Evolutionary conservation across 2,888 invertebrate genomes (phyloP).

Genomic region (Eilema caniola): DNA sequence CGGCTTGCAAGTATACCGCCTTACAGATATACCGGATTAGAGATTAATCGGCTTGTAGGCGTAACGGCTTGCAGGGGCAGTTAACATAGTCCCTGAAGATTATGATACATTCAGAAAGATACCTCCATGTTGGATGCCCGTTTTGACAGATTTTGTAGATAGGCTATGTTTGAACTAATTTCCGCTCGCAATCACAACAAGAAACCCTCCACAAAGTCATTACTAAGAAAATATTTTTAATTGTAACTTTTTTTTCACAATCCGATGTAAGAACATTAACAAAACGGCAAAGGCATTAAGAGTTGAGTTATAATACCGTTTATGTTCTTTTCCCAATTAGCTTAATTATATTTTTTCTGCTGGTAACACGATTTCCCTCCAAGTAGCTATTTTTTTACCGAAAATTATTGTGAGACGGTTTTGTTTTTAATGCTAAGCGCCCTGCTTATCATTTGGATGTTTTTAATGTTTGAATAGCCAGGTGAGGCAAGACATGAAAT

Average conservation of each 20-base stretch:
- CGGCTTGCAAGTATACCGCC: no score
- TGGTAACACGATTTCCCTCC: conserved; percentile 44
- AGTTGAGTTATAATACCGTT: conserved; percentile 69
- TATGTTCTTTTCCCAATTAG: conserved; percentile 75
- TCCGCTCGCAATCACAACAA: neutral
- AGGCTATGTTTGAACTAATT: neutral
- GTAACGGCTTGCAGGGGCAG: no score
- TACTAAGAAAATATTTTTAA: conserved; percentile 72
- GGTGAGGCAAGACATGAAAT: neutral
- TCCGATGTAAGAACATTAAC: conserved; percentile 68
- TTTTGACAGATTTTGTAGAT: neutral
- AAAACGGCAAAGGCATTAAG: conserved; percentile 71
- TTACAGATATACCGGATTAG: no score
- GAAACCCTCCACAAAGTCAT: conserved; percentile 1
- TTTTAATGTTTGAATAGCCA: conserved; percentile 5
- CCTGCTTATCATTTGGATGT: conserved; percentile 34
- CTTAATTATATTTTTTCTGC: conserved; percentile 74
- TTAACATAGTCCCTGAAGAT: no score
- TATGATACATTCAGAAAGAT: no score
- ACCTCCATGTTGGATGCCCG: neutral
- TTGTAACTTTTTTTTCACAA: conserved; percentile 64
- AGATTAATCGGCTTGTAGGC: no score
- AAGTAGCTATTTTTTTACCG: conserved; percentile 40
- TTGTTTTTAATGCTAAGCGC: conserved; percentile 24
- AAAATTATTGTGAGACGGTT: conserved; percentile 35